These are phyloP conservation scores for Hemaris fuciformis DNA, from an alignment of 2,888 invertebrate genomes.

Conservation along the genomic window DNA sequence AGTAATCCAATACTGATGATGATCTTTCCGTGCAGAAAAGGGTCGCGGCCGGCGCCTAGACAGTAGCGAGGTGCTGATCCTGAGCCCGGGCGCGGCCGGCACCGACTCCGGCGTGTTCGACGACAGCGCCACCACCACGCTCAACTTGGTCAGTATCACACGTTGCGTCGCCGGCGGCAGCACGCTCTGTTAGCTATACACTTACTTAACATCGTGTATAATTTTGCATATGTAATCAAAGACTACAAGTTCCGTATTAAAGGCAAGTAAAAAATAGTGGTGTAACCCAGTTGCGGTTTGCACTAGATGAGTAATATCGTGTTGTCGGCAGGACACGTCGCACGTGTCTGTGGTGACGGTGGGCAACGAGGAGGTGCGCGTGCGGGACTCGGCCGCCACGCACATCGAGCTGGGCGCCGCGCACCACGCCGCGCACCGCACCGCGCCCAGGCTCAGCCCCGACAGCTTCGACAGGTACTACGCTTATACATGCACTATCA, in stretches of 20 bases:
- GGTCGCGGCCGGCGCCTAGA: conserved; percentile 85
- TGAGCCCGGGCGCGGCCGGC: conserved; percentile 86
- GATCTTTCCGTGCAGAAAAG: conserved; percentile 47
- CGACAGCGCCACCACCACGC: conserved; percentile 60
- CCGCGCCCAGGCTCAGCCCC: conserved; percentile 56
- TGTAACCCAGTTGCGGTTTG: too few species aligned
- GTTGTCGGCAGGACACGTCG: conserved; percentile 86
- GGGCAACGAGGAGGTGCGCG: conserved; percentile 89
- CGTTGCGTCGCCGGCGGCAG: background rate
- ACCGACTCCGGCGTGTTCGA: conserved; percentile 84
- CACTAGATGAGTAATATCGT: background rate
- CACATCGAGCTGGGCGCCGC: conserved; percentile 51
- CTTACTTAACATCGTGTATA: too few species aligned
- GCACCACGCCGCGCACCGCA: conserved; percentile 22
- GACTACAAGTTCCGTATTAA: too few species aligned
- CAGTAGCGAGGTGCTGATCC: conserved; percentile 92
- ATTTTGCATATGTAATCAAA: too few species aligned
- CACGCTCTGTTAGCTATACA: background rate
- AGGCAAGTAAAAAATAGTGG: too few species aligned
- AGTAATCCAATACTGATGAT: background rate
- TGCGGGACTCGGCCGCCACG: conserved; percentile 85
- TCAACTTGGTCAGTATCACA: conserved; percentile 50
- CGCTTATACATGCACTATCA: too few species aligned
- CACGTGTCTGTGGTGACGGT: conserved; percentile 96
- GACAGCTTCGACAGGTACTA: conserved; percentile 84